Percentiles rank a stretch among this genome's conserved stretches.
These are phyloP conservation scores for Ommatoiulus sabulosus DNA, from an alignment of 2,888 invertebrate genomes.

Conservation along the genomic window DNA sequence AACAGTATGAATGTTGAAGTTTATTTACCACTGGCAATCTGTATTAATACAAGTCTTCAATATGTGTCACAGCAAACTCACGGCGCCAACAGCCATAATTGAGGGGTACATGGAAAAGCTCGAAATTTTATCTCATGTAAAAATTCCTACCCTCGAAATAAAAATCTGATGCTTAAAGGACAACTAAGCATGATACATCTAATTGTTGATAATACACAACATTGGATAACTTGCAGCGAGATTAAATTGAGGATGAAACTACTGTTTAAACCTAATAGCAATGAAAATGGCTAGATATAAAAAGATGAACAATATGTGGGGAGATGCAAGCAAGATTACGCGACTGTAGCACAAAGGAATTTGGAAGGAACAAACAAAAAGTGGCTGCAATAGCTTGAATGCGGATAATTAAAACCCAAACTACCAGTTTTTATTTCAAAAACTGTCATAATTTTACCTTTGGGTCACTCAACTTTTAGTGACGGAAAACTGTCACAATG, in stretches of 20 bases:
- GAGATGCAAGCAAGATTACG: slow-evolving; percentile 26
- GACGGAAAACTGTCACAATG: slow-evolving; percentile 27
- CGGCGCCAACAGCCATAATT: background rate
- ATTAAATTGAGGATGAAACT: slow-evolving; percentile 18
- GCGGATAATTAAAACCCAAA: slow-evolving; percentile 26
- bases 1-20: background rate
- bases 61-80: background rate
- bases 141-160: slow-evolving; percentile 5
- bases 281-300: slow-evolving; percentile 7
- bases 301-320: slow-evolving; percentile 28
- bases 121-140: background rate
- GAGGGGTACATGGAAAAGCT: background rate
- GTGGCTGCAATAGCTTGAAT: background rate
- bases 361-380: background rate
- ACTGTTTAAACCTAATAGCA: background rate
- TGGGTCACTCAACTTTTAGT: background rate
- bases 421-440: background rate
- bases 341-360: background rate
- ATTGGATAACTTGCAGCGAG: background rate
- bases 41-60: background rate
- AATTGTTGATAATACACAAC: background rate
- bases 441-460: background rate
- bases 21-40: slow-evolving; percentile 27
- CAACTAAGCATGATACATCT: slow-evolving; percentile 40
- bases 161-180: slow-evolving; percentile 19